These are phyloP conservation scores for Erpetoichthys calabaricus DNA, from an alignment of 2,797 vertebrate genomes.

Conservation along the genomic window DNA sequence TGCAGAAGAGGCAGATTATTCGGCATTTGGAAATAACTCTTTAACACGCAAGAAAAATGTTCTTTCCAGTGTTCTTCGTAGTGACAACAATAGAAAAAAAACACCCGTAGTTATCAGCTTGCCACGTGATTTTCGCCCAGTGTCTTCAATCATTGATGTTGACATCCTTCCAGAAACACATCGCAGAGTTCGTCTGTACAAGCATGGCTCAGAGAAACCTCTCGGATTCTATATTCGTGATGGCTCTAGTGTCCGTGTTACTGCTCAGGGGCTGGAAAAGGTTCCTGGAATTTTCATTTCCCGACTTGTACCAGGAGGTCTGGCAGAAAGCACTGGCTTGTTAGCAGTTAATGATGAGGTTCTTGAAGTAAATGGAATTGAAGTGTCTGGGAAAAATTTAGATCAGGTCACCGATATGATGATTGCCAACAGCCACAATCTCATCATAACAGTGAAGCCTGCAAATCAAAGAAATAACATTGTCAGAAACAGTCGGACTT, in stretches of 20 bases:
- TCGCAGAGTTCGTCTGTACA: constrained; percentile 82
- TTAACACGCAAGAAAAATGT: constrained; percentile 83
- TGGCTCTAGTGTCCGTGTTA: constrained; percentile 85
- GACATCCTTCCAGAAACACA: constrained; percentile 93
- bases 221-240: constrained; percentile 93
- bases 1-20: constrained; percentile 90
- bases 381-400: constrained; percentile 83
- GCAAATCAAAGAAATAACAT: constrained; percentile 94
- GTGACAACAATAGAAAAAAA: constrained; percentile 75
- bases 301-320: constrained; percentile 79
- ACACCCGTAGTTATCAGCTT: constrained; percentile 82
- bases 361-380: constrained; percentile 89
- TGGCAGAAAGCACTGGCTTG: constrained; percentile 88
- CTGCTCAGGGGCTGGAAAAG: constrained; percentile 82
- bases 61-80: constrained; percentile 72
- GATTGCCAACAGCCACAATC: constrained; percentile 96
- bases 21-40: constrained; percentile 73
- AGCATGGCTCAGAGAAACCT: constrained; percentile 87
- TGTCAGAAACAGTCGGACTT: constrained; percentile 68
- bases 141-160: constrained; percentile 93
- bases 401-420: constrained; percentile 98
- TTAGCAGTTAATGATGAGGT: constrained; percentile 92
- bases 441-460: constrained; percentile 88
- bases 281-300: constrained; percentile 93
- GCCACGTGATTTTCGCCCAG: constrained; percentile 85